Evolutionary conservation across 2,888 invertebrate species (phyloP).

Genomic region (Eristalis arbustorum): DNA sequence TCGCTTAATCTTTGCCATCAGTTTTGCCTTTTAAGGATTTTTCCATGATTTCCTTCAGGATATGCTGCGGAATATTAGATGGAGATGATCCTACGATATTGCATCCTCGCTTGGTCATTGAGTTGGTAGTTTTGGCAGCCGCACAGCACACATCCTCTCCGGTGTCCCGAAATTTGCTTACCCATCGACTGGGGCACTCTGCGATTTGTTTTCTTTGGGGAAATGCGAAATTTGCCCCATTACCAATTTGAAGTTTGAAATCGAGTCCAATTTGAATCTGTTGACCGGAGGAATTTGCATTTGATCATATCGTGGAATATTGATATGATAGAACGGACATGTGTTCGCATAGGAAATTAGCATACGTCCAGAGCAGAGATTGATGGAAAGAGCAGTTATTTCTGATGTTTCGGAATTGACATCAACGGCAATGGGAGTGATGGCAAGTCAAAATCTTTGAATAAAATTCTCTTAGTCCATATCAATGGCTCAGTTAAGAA

Average conservation of each 20-base stretch:
- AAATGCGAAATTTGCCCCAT: background rate
- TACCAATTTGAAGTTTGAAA: background rate
- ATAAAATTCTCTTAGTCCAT: background rate
- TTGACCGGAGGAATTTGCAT: background rate
- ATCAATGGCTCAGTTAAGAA: too few species aligned
- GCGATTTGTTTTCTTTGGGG: background rate
- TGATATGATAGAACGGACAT: background rate
- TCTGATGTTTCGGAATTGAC: background rate
- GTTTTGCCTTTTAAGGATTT: slow-evolving; percentile 36
- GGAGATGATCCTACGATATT: slow-evolving; percentile 55
- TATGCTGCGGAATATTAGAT: slow-evolving; percentile 25
- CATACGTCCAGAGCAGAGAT: background rate
- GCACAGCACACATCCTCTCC: background rate
- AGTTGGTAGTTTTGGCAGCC: background rate
- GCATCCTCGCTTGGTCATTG: slow-evolving; percentile 26
- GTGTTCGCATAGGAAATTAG: background rate
- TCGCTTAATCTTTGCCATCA: slow-evolving; percentile 38
- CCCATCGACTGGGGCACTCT: too few species aligned
- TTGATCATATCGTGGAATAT: background rate
- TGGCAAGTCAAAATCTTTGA: background rate
- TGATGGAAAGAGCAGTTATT: background rate
- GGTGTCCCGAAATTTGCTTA: background rate
- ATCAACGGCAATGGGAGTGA: background rate
- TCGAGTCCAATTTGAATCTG: background rate
- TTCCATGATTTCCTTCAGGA: slow-evolving; percentile 48